These are phyloP conservation scores for Indri indri DNA, from an alignment of 2,113 vertebrate species.

Conservation along the genomic window DNA sequence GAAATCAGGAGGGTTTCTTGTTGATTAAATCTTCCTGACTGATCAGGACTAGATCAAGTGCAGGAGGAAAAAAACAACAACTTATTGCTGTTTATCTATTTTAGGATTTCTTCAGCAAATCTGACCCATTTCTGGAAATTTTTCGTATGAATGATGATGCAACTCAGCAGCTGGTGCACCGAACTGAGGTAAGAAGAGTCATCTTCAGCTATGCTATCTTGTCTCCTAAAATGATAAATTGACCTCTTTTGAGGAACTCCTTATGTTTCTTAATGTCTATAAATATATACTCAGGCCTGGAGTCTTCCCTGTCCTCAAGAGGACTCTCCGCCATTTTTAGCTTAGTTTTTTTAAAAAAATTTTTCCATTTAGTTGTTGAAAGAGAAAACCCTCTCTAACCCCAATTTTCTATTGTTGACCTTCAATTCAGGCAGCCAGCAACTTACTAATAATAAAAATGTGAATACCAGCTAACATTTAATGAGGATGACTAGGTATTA, in stretches of 20 bases:
- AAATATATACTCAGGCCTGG: not conserved
- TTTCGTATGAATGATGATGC: slow-evolving; percentile 96
- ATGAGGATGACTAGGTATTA: not conserved
- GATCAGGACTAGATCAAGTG: slow-evolving; percentile 18
- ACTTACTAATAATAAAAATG: not conserved
- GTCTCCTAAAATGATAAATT: not conserved
- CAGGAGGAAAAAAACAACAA: not conserved
- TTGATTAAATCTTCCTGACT: not conserved
- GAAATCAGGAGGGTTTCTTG: not conserved
- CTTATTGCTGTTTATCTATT: slow-evolving; percentile 70
- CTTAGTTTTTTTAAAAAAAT: not conserved
- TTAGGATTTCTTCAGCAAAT: slow-evolving; percentile 99
- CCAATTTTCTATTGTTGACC: not conserved
- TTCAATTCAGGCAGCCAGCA: not conserved
- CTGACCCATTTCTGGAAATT: slow-evolving; percentile 98
- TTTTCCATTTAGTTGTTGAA: not conserved
- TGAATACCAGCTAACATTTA: not conserved
- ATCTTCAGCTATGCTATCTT: not conserved
- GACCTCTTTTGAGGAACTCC: not conserved
- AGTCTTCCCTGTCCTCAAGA: not conserved
- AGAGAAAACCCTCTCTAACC: not conserved
- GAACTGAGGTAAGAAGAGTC: slow-evolving; percentile 91
- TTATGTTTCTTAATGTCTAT: not conserved
- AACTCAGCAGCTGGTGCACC: slow-evolving; percentile 96
- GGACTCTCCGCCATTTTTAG: not conserved